A percentile compares a stretch with the other conserved stretches of the same genome.
These are phyloP conservation scores for Spheniscus mendiculus DNA, from an alignment of 2,113 vertebrate species.

Conservation along the genomic window DNA sequence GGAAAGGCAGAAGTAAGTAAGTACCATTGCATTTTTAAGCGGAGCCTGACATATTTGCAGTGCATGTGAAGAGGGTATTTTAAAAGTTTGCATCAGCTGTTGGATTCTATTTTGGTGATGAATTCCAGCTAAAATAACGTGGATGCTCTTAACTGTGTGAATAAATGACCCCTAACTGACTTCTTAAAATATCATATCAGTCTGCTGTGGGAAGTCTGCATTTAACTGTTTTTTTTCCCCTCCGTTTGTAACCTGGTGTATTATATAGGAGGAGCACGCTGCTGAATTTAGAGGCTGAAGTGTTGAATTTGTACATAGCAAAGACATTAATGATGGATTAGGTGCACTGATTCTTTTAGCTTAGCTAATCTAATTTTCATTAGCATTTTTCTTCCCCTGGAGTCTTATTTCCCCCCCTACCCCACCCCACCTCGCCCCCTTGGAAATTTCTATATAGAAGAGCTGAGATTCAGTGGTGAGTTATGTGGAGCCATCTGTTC, in stretches of 20 bases:
- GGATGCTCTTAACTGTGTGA: constrained; percentile 44
- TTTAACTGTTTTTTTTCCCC: background rate
- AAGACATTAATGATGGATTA: background rate
- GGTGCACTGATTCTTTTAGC: background rate
- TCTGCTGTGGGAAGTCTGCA: constrained; percentile 24
- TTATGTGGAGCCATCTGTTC: background rate
- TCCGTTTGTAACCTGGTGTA: background rate
- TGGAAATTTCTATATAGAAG: background rate
- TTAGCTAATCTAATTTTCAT: background rate
- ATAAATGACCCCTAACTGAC: constrained; percentile 55
- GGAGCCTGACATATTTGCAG: constrained; percentile 27
- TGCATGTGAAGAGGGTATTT: constrained; percentile 38
- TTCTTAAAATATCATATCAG: background rate
- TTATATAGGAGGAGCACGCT: background rate
- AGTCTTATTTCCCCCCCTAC: background rate
- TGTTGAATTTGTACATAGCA: background rate
- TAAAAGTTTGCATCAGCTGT: constrained; percentile 70
- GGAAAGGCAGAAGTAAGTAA: background rate
- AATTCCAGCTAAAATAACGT: constrained; percentile 67
- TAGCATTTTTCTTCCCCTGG: background rate
- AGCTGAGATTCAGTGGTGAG: background rate
- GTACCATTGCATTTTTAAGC: background rate
- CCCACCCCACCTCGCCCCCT: too few species aligned
- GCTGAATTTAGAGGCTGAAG: background rate
- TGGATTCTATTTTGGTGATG: constrained; percentile 63